These are phyloP conservation scores for Drosophila pruinosa DNA, from an alignment of 1,140 invertebrate species.

Conservation along the genomic window DNA sequence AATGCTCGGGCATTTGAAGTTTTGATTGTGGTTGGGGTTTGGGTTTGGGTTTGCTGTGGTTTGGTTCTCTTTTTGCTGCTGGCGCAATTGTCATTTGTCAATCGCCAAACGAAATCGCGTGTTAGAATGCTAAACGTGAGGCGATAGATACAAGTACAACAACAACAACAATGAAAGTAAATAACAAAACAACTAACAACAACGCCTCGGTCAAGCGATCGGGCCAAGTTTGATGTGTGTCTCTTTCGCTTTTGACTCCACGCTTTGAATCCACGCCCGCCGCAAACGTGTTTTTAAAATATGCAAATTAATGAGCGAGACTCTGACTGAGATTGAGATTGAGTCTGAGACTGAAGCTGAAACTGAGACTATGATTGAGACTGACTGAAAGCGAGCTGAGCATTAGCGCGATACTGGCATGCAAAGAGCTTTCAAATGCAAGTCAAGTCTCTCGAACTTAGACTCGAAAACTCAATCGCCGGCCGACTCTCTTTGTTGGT, in stretches of 20 bases:
- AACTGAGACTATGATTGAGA: neutral
- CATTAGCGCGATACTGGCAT: constrained; percentile 62
- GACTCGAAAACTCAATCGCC: constrained; percentile 59
- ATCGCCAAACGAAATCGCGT: constrained; percentile 45
- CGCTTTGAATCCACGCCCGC: constrained; percentile 47
- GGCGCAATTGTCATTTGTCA: constrained; percentile 31
- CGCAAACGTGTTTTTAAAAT: constrained; percentile 53
- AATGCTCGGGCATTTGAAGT: constrained; percentile 7
- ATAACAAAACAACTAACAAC: constrained; percentile 7
- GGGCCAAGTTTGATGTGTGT: constrained; percentile 34
- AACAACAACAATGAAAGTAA: constrained; percentile 3
- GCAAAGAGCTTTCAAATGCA: constrained; percentile 55
- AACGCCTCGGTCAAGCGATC: constrained; percentile 43
- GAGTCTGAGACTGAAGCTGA: constrained; percentile 6
- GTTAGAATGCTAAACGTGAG: constrained; percentile 52
- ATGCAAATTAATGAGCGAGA: constrained; percentile 68
- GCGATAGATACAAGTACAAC: constrained; percentile 15
- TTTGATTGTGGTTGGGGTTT: neutral
- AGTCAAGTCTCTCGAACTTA: constrained; percentile 41
- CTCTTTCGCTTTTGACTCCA: constrained; percentile 28
- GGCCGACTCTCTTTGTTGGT: constrained; percentile 37
- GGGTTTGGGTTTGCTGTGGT: too few relatives aligned
- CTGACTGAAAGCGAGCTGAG: constrained; percentile 28
- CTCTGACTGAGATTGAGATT: constrained; percentile 21
- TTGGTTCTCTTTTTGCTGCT: constrained; percentile 18